Percentiles rank a stretch among this genome's conserved stretches.
Evolutionary conservation across 2,797 vertebrate genomes (phyloP).

Genomic region (Halcyon smyrnensis): DNA sequence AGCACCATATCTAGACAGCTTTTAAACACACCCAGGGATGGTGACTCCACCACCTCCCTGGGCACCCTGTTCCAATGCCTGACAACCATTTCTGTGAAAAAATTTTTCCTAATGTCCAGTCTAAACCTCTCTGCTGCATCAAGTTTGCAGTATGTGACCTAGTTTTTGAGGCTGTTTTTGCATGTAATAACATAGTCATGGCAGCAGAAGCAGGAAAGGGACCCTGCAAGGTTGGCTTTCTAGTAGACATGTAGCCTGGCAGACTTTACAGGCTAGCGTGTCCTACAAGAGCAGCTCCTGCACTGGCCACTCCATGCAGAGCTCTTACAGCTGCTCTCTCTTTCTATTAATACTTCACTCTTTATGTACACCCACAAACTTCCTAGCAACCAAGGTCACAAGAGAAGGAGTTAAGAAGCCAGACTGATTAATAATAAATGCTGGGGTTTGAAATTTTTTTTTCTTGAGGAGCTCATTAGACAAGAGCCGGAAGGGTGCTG

Average conservation of each 20-base stretch:
- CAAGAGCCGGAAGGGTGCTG: not conserved
- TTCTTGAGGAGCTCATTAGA: slow-evolving; percentile 6
- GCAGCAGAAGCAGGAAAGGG: not conserved
- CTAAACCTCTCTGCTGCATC: too few species aligned
- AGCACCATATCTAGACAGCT: too few species aligned
- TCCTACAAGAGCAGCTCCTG: not conserved
- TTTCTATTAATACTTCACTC: slow-evolving; percentile 60
- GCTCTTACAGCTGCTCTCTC: slow-evolving; percentile 42
- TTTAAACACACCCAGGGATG: too few species aligned
- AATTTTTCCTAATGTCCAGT: too few species aligned
- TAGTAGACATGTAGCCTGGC: not conserved
- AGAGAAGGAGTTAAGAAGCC: slow-evolving; percentile 39
- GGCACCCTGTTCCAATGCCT: too few species aligned
- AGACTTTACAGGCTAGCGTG: not conserved
- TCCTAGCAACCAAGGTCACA: slow-evolving; percentile 65
- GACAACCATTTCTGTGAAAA: too few species aligned
- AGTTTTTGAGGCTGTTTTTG: not conserved
- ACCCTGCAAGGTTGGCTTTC: not conserved
- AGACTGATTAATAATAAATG: slow-evolving; percentile 33
- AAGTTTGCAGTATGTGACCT: not conserved
- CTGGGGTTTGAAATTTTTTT: not conserved
- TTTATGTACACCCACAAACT: slow-evolving; percentile 22
- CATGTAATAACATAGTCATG: not conserved
- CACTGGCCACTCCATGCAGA: not conserved
- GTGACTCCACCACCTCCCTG: too few species aligned